Base-by-base conservation (phyloP, 1,140 invertebrate genomes). In the Tetramorium simillimum region DNA sequence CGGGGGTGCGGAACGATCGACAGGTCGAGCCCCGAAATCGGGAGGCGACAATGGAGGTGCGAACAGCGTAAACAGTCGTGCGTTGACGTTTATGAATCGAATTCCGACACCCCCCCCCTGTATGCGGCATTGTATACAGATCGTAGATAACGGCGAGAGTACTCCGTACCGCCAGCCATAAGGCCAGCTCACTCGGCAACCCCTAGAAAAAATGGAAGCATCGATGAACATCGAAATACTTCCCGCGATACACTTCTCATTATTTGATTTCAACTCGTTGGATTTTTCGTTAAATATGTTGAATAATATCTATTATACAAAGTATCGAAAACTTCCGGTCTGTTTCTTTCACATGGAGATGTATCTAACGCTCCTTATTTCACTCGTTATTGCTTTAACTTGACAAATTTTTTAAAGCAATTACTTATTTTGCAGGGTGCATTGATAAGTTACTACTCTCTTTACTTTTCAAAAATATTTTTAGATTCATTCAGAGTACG, bases 51-150 rank as follows among this genome's bases (percentile, higher is more conserved):
- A 91, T 91, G 89, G 69, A 46, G 49, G 37, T 70, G 70, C 80
- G 65, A 87, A 73, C 88, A 82, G 72, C 75, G 88, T 73, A 88
- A 75, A 91, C 82, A 91, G 80, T 67, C 60, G 63, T 76, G 86
- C 73, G 33, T 88, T 93, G 92, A 94, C 93, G 90, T 92, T 94
- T 93, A 95, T 94, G 92, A 94, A 94, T 94, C 90, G 91, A 94
- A 94, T 95, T 93, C 92, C 89, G 56, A 49, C 69, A 37, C 40
- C 80, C 51, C 46, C 1, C 24, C 28, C 28, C 2, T 2, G 21
- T 60, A 14, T 60, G 21, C 70, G 56, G 3, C 18, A 40, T 75
- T 75, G 69, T 82, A 46, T 84, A 84, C 9, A 60, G 80, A 84
- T 84, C 24, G 53, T 28, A 37, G 80, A 84, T 84, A 84, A 84